Evolutionary conservation across 2,113 vertebrate species (phyloP), one percentile per base, ranked within the genome.

Genomic region (Leuciscus idus): DNA sequence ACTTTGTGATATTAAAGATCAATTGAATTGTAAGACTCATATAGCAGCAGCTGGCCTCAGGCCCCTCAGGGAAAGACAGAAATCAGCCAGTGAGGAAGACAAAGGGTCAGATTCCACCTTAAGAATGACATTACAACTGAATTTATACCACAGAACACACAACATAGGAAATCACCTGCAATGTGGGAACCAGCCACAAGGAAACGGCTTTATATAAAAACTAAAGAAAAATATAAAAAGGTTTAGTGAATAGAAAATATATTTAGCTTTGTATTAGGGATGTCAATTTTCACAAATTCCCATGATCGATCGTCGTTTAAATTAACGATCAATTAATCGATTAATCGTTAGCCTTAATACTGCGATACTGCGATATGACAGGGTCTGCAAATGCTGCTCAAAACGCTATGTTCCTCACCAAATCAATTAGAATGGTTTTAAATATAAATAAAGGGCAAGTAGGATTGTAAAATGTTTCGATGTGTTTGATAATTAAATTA

Each of bases 31-130:
- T 75, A 75, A 75, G 72, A 75, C 72, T 75, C 72, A 28, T 75
- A 75, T 75, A 28, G 72, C 43, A 28, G 72, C 43, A 75, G 72
- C 36, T 23, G 21, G 68, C 68, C 36, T 43, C 21, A 72, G 68
- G 68, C 11, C 43, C 72, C 72, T 50, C n/a, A 46, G 43, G 81
- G 89, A 92, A 88, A 84, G 88, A 74, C 84, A 90, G 83, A 79
- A 88, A 86, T 90, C 86, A 93, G 89, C 87, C 88, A 91, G 81
- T n/a, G 90, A 82, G 72, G 68, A 62, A 59, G 93, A 86, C 93
- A 91, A 93, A 81, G 89, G 89, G 92, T 94, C 92, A 94, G 94
- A 93, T 89, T 91, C 90, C 85, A 88, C 93, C 89, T 90, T 88
- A 89, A 88, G 87, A 85, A 46, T 78, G 0, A 84, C 73, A 86